Evolutionary conservation across 2,113 vertebrate species (phyloP), one percentile per base, ranked within the genome.

Genomic region (Zapus hudsonius): DNA sequence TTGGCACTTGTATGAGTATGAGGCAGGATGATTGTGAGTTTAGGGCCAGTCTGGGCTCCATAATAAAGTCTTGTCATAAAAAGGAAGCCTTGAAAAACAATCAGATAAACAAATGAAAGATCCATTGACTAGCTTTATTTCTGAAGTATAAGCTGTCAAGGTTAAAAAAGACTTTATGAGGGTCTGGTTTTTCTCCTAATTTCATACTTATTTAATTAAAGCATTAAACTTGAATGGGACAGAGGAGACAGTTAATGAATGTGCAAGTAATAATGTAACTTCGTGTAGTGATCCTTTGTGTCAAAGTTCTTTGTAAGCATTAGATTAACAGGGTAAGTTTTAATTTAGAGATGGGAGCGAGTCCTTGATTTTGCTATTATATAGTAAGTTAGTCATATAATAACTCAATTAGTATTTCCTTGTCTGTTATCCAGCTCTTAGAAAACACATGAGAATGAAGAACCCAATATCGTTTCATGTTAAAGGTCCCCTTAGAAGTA

Each of bases 361-460:
- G 80, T 67, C 38, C 27, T 76, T 59, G 42, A 61, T 70, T 93
- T 79, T 91, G 31, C 75, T 93, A 79, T 95, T 82, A 13, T 16
- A 84, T 52, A 90, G 79, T 86, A 84, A 69, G 91, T 87, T 29
- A 73, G 79, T 82, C 47, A 79, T 5, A 23, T 74, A 75, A 73
- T 74, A 75, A 73, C 87, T 79, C 52, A 95, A n/a, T 82, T 42
- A 89, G n/a, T 87, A 15, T 89, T 94, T 95, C 81, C 66, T 78
- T 95, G 73, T 96, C 84, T 91, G 47, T 90, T 79, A 0, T 75
- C 81, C 79, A 95, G 90, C 80, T 47, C 79, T 79, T 94, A 94
- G 4, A 17, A 75, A 27, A 92, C 67, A 57, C 7, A 55, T 27
- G 90, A 94, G 40, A 84, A 82, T 73, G 67, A 29, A 85, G 93